phyloP scores from a whole-genome alignment of 1,140 invertebrate genomes.

The Camponotus vicinus region DNA sequence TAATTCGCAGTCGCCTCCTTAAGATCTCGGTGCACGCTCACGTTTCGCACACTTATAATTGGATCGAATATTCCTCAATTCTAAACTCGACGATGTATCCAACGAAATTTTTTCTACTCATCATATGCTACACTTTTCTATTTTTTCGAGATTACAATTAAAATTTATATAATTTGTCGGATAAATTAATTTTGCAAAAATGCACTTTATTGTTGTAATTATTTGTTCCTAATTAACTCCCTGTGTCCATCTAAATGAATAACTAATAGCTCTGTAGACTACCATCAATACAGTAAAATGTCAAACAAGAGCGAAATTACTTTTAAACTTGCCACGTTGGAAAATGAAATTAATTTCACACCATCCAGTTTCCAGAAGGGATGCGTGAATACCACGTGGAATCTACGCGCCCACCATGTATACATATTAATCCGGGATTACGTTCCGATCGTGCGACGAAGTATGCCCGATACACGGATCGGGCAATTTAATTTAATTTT shows the following conservation, averaged over 20 bases:
- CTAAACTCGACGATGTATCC: neutral
- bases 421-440: conserved; percentile 68
- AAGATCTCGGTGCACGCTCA: conserved; percentile 15
- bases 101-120: neutral
- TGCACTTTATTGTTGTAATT: neutral
- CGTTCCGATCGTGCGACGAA: conserved; percentile 63
- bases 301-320: neutral
- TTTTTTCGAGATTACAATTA: neutral
- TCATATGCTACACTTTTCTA: too few relatives aligned
- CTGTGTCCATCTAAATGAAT: neutral
- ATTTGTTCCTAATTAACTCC: neutral
- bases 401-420: neutral
- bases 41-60: neutral
- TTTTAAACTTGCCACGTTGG: neutral
- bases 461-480: conserved; percentile 62
- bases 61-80: neutral
- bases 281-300: neutral
- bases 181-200: neutral
- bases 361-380: neutral
- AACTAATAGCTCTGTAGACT: neutral
- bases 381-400: neutral
- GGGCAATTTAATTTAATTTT: conserved; percentile 82
- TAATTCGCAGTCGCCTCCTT: conserved; percentile 62
- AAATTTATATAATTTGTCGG: neutral
- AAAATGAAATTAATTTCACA: neutral